Base-by-base conservation (phyloP, 2,113 vertebrate genomes). In the Solea senegalensis region DNA sequence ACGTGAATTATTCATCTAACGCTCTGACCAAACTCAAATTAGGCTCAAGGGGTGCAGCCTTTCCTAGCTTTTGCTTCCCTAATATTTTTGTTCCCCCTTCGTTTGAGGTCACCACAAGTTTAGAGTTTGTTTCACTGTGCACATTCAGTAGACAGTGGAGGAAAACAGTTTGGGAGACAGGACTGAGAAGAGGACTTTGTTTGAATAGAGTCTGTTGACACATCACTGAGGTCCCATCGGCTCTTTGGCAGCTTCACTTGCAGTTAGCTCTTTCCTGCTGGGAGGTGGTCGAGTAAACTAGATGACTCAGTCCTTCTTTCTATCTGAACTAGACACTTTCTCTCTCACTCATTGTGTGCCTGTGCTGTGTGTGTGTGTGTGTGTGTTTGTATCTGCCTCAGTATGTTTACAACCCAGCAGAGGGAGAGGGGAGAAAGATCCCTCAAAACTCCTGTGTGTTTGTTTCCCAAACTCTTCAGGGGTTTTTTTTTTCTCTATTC, bases 141-240 rank as follows among this genome's bases (percentile, higher is more conserved):
- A 65, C 57, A 57, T 65, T 75, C 45, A 63, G 69, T 74, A 61
- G 64, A 44, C 57, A 60, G 59, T 74, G 71, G 50, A 65, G 9
- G 52, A 48, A 68, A 76, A 66, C 72, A 53, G 45, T 46, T 64
- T 68, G 54, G 27, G 60, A 83, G 58, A 52, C 51, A 56, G 54
- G 58, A 67, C 61, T 80, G 74, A 63, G 65, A 55, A 48, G 39
- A 13, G 11, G 65, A 4, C 44, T 53, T 44, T 72, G 65, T 85
- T 73, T 82, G 80, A 83, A 46, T 27, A n/a, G 60, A 75, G 83
- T 80, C 67, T 84, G 74, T 81, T 85, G 81, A 82, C 81, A 83
- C 77, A 74, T 71, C 67, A 79, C 41, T 40, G 40, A 67, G 48
- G 78, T 86, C 85, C 72, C 74, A 78, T 69, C 4, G 49, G 78